These are phyloP conservation scores for Oncorhynchus nerka DNA, from an alignment of 2,113 vertebrate genomes.

Conservation along the genomic window DNA sequence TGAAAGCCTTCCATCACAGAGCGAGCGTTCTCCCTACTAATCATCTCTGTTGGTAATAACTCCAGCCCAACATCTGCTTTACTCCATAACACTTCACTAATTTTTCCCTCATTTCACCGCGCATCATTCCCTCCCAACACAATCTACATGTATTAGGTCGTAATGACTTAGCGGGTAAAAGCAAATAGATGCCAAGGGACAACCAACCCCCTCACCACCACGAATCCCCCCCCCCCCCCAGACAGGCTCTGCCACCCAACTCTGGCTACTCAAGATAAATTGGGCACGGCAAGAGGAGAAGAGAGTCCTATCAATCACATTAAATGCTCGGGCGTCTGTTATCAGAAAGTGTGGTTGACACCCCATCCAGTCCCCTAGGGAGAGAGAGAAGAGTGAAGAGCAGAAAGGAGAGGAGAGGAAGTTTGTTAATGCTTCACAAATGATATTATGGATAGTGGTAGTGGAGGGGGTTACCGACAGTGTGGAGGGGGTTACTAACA, in stretches of 20 bases:
- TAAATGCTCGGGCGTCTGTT: constrained; percentile 85
- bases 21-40: constrained; percentile 78
- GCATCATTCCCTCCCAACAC: constrained; percentile 87
- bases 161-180: constrained; percentile 98
- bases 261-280: constrained; percentile 93
- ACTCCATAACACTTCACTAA: constrained; percentile 92
- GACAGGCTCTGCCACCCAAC: constrained; percentile 82
- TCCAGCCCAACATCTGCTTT: constrained; percentile 95
- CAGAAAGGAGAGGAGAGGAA: constrained; percentile 5
- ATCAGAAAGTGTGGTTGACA: constrained; percentile 73
- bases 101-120: constrained; percentile 91
- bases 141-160: constrained; percentile 95
- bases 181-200: constrained; percentile 96
- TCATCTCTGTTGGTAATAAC: constrained; percentile 95
- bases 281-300: constrained; percentile 83
- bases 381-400: neutral
- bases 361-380: constrained; percentile 10
- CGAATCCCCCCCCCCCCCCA: constrained; percentile 60
- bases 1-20: constrained; percentile 74
- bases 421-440: constrained; percentile 43
- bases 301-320: constrained; percentile 90
- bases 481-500: constrained; percentile 22
- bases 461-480: neutral
- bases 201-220: constrained; percentile 6
- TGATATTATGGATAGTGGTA: constrained; percentile 24